These are phyloP conservation scores for Leptobrachium ailaonicum DNA, from an alignment of 2,113 vertebrate species.

Conservation along the genomic window DNA sequence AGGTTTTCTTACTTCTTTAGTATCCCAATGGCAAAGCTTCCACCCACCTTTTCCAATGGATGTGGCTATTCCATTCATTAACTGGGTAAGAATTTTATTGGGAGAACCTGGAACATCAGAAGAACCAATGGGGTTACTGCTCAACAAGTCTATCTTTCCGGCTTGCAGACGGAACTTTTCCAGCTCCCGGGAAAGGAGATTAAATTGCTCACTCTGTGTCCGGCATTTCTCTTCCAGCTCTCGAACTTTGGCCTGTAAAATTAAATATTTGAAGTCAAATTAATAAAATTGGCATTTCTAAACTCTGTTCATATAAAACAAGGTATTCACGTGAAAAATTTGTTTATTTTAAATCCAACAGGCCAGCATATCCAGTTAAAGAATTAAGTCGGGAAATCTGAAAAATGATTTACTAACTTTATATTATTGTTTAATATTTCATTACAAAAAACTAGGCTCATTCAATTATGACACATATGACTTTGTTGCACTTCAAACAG, in stretches of 20 bases:
- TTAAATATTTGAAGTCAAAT: too few relatives aligned
- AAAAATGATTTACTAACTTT: too few relatives aligned
- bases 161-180: constrained; percentile 88
- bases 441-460: too few relatives aligned
- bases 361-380: too few relatives aligned
- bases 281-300: too few relatives aligned
- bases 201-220: constrained; percentile 92
- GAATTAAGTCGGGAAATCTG: too few relatives aligned
- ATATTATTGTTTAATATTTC: too few relatives aligned
- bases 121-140: constrained; percentile 63
- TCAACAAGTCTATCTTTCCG: constrained; percentile 84
- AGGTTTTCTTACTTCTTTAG: background rate
- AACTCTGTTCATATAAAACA: too few relatives aligned
- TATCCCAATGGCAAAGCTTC: background rate
- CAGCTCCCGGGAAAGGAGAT: constrained; percentile 90
- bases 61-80: constrained; percentile 87
- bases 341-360: too few relatives aligned
- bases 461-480: too few relatives aligned
- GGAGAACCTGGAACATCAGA: constrained; percentile 70
- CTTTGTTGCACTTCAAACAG: too few relatives aligned
- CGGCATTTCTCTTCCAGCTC: constrained; percentile 97
- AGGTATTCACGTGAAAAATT: too few relatives aligned
- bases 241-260: constrained; percentile 84
- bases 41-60: constrained; percentile 82
- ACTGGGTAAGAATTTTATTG: constrained; percentile 76